phyloP scores from a whole-genome alignment of 2,113 vertebrate species.

The Hepsetus odoe region DNA sequence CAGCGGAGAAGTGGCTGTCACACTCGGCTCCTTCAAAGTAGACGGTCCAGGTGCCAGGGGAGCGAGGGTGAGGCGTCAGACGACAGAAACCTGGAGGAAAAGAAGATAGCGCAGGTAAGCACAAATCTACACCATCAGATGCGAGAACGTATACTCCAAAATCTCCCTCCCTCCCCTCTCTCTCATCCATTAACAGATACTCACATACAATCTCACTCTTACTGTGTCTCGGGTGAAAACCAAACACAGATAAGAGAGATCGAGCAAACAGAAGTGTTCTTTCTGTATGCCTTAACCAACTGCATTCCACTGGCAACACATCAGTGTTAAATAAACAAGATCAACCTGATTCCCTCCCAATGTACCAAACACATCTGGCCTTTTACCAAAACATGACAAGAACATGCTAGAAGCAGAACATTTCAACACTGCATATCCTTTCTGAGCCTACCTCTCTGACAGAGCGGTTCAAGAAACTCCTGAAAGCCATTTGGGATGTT shows the following conservation, averaged over 20 bases:
- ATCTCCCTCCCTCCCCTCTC: constrained; percentile 6
- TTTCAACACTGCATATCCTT: neutral
- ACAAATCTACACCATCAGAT: neutral
- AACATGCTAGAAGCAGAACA: neutral
- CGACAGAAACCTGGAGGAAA: constrained; percentile 86
- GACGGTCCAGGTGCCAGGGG: constrained; percentile 94
- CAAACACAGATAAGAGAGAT: constrained; percentile 29
- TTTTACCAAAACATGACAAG: neutral
- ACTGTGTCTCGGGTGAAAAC: neutral
- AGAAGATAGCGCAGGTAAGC: neutral
- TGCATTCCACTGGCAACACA: constrained; percentile 50
- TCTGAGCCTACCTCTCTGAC: constrained; percentile 86
- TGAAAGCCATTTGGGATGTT: constrained; percentile 94
- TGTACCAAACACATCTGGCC: neutral
- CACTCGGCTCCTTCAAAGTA: constrained; percentile 95
- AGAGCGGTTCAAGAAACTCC: constrained; percentile 94
- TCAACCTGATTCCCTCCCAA: neutral
- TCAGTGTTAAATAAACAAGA: constrained; percentile 45
- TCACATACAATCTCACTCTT: neutral
- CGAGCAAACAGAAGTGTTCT: constrained; percentile 34
- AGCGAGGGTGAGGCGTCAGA: constrained; percentile 84
- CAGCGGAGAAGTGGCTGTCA: constrained; percentile 86
- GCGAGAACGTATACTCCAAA: constrained; percentile 16
- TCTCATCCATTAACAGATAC: neutral
- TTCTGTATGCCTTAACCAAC: constrained; percentile 22